Percentiles rank a stretch among this genome's conserved stretches.
These are phyloP conservation scores for Lochmaea capreae DNA, from an alignment of 2,888 invertebrate species.

Conservation along the genomic window DNA sequence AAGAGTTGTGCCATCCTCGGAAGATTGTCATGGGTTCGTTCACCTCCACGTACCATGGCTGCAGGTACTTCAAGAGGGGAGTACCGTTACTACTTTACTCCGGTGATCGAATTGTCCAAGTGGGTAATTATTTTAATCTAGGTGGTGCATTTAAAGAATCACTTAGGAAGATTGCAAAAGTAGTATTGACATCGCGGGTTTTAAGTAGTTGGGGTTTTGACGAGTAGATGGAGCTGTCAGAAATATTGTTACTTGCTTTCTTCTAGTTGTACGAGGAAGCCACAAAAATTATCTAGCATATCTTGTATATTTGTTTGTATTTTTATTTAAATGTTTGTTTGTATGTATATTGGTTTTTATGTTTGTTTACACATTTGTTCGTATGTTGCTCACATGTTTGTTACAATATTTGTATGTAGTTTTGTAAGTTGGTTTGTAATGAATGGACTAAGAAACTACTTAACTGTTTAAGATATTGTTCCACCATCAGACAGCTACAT, in stretches of 20 bases:
- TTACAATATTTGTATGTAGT: too few species aligned
- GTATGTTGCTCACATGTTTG: too few species aligned
- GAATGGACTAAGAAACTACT: too few species aligned
- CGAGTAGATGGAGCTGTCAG: not conserved
- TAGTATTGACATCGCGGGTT: not conserved
- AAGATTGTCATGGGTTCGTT: conserved; percentile 59
- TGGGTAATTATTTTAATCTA: conserved; percentile 54
- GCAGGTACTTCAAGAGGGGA: conserved; percentile 61
- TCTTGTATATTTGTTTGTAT: too few species aligned
- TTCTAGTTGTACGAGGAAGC: not conserved
- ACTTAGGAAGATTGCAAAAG: conserved; percentile 3
- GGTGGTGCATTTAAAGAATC: conserved; percentile 46
- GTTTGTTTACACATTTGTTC: too few species aligned
- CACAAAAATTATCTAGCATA: not conserved
- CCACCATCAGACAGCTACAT: too few species aligned
- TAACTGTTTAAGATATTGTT: too few species aligned
- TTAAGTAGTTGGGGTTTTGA: not conserved
- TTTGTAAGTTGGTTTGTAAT: too few species aligned
- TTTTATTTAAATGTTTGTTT: too few species aligned
- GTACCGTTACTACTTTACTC: conserved; percentile 63
- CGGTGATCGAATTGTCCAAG: conserved; percentile 60
- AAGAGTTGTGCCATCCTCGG: conserved; percentile 60
- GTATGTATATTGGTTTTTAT: too few species aligned
- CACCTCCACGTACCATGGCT: conserved; percentile 59
- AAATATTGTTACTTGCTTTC: not conserved